Base-by-base conservation (phyloP, 2,888 invertebrate genomes). In the Argyresthia goedartella region DNA sequence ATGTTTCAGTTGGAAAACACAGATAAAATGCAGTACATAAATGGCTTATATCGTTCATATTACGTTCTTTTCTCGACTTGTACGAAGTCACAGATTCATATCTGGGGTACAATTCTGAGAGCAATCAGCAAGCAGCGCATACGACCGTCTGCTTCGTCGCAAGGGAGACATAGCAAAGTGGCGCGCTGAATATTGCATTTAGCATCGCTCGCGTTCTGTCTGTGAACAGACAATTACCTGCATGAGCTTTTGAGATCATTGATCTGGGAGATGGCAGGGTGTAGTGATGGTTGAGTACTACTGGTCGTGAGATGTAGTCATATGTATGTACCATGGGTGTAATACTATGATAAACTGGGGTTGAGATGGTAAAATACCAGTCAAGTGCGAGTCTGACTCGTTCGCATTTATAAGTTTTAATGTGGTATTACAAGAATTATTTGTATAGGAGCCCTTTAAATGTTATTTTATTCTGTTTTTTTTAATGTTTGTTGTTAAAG, bases 151-250 rank as follows among this genome's bases (percentile, higher is more conserved):
- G 68, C 25, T 25, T 25, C 25, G 67, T 73, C 79, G 74, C 77
- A 54, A 59, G 79, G 65, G 78, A 60, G 64, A 71, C 73, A 73
- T 78, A 62, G 64, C 68, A 59, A 66, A 68, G 66, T 47, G 51
- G 67, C 71, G 71, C 71, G 77, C 69, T 84, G 81, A 81, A 82
- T 82, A 81, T 81, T 81, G 73, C 78, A 84, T 81, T 77, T 73
- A 74, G 48, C 47, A 43, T 33, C 50, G 46, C 42, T 43, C 44
- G 35, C 44, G 50, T 13, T 15, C 43, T 25, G n/a, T 35, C 10
- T n/a, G 25, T 44, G 11, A 25, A 25, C 25, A 43, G 41, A 41
- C 50, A 42, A 50, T 50, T 50, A 50, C 50, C 50, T 50, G 50
- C 25, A 42, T 16, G 42, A 25, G 50, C 50, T 50, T 50, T 50